Evolutionary conservation across 2,888 invertebrate species (phyloP), one percentile per base, ranked within the genome.

Genomic region (Folsomia manolachei): DNA sequence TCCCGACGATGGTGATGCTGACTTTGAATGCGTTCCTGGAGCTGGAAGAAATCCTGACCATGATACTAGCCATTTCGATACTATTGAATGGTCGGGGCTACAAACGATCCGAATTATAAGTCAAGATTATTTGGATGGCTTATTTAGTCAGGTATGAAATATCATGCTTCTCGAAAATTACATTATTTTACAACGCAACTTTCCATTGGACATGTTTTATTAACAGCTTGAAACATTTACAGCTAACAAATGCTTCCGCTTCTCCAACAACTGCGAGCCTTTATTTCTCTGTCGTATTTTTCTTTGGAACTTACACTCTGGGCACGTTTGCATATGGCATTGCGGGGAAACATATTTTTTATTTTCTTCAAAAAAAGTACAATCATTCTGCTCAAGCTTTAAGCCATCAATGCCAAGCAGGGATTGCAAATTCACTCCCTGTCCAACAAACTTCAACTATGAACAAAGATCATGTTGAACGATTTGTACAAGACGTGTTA

Each of bases 21-120:
- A 39, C 21, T 71, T 69, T 27, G 53, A 61, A 7, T 77, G 77
- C 56, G 14, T 73, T 7, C 70, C 67, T 52, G 75, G 73, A 11
- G 60, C 71, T 39, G 73, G 70, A 24, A n/a, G 18, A 27, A 77
- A 72, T 70, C 77, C 77, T 2, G 68, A 75, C 61, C 51, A 52
- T 61, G 77, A 73, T 14, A 64, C 63, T n/a, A 77, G 73, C 11
- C 67, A 63, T 56, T 77, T 75, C 71, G 77, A 77, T 56, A 68
- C 71, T 24, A 26, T 71, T 2, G 39, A 66, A 23, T 71, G 73
- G 71, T 66, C 75, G 14, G 23, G 73, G n/a, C 53, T 77, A 1
- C 70, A 74, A 7, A 70, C 74, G 1, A 63, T 71, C 27, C 70
- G 75, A 60, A 68, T 77, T 63, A 62, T 69, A 24, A 63, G 39